These are phyloP conservation scores for Acleris cristana DNA, from an alignment of 2,888 invertebrate genomes.

Conservation along the genomic window DNA sequence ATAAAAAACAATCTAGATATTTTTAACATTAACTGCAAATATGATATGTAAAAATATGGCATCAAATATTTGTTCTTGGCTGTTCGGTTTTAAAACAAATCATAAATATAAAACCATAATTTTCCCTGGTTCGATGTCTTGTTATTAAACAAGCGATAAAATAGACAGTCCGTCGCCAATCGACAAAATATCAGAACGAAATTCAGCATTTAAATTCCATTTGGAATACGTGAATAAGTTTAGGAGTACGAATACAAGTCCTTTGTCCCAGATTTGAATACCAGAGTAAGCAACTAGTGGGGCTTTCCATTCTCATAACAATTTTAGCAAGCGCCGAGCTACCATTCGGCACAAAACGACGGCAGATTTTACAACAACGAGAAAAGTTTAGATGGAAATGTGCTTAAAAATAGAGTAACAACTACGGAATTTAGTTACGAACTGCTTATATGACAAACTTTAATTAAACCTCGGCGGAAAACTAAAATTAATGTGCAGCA, in stretches of 20 bases:
- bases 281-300: constrained; percentile 42
- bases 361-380: constrained; percentile 22
- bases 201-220: constrained; percentile 19
- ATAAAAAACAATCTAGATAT: no score
- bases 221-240: constrained; percentile 29
- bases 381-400: constrained; percentile 28
- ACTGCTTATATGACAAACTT: constrained; percentile 7
- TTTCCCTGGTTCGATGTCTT: no score
- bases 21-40: no score
- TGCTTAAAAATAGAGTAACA: constrained; percentile 20
- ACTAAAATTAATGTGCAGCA: constrained; percentile 4
- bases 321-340: constrained; percentile 16
- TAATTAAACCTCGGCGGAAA: constrained; percentile 3
- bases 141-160: no score
- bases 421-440: constrained; percentile 14
- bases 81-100: no score
- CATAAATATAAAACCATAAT: no score
- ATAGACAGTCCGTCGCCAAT: neutral
- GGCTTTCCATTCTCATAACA: constrained; percentile 40
- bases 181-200: constrained; percentile 10
- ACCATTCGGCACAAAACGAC: constrained; percentile 17
- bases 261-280: constrained; percentile 46
- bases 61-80: no score
- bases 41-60: no score
- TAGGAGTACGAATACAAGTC: constrained; percentile 17